Conservation (phyloP, 2,888 invertebrate genomes). For the Diarsia rubi region DNA sequence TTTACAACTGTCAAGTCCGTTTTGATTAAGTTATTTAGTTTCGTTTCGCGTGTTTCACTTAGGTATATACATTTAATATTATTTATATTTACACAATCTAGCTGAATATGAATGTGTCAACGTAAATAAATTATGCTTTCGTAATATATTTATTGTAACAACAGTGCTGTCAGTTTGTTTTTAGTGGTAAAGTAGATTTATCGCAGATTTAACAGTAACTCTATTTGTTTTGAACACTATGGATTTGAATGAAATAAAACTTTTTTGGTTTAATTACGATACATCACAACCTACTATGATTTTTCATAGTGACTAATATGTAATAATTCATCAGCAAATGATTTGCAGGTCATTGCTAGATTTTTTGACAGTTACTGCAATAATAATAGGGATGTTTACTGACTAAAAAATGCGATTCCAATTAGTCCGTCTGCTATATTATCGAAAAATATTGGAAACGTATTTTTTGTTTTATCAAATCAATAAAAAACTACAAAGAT, state of each 20-base stretch:
- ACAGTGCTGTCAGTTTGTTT: conserved; percentile 31
- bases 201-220: not conserved
- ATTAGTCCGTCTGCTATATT: no score
- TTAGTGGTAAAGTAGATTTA: conserved; percentile 1
- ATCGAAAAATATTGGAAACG: no score
- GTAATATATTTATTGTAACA: not conserved
- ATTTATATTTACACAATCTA: conserved; percentile 48
- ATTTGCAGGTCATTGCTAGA: not conserved
- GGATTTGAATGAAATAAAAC: not conserved
- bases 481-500: no score
- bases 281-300: not conserved
- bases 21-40: conserved; percentile 64
- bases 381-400: no score
- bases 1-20: conserved; percentile 46
- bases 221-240: not conserved
- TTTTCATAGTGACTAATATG: not conserved
- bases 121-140: conserved; percentile 22
- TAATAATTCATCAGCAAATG: not conserved
- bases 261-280: not conserved
- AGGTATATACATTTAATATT: conserved; percentile 31
- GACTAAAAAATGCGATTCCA: no score
- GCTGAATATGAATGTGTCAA: conserved; percentile 39
- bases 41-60: conserved; percentile 58
- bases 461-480: no score
- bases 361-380: no score